Evolutionary conservation across 2,113 vertebrate species (phyloP).

Genomic region (Ptyas mucosa): DNA sequence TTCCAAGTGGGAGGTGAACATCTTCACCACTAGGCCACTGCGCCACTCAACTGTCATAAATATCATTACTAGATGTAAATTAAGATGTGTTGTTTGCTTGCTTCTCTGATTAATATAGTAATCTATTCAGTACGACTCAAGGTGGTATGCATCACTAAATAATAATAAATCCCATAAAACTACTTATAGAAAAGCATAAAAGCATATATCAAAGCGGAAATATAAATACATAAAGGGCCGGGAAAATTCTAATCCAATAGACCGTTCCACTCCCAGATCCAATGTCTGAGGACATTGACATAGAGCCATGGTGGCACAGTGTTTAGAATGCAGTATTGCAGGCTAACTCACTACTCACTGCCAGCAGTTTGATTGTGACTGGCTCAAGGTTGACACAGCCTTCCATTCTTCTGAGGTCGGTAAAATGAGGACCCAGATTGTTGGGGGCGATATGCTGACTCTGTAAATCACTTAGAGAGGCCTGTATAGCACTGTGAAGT

Average conservation of each 20-base stretch:
- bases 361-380: too few species aligned
- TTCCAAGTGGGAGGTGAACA: not conserved
- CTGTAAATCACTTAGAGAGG: too few species aligned
- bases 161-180: not conserved
- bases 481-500: too few species aligned
- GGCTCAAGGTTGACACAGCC: too few species aligned
- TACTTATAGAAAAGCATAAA: not conserved
- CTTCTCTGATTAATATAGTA: not conserved
- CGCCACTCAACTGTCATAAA: not conserved
- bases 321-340: too few species aligned
- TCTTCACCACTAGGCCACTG: not conserved
- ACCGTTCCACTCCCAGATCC: not conserved
- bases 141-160: not conserved
- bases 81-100: not conserved
- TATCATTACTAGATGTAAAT: not conserved
- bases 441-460: too few species aligned
- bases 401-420: too few species aligned
- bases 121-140: not conserved
- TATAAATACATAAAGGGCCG: not conserved
- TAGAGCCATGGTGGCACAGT: too few species aligned
- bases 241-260: not conserved
- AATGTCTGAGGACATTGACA: too few species aligned
- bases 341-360: too few species aligned
- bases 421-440: too few species aligned
- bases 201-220: not conserved